These are phyloP conservation scores for Hyposoter didymator DNA, from an alignment of 2,888 invertebrate species.

Conservation along the genomic window DNA sequence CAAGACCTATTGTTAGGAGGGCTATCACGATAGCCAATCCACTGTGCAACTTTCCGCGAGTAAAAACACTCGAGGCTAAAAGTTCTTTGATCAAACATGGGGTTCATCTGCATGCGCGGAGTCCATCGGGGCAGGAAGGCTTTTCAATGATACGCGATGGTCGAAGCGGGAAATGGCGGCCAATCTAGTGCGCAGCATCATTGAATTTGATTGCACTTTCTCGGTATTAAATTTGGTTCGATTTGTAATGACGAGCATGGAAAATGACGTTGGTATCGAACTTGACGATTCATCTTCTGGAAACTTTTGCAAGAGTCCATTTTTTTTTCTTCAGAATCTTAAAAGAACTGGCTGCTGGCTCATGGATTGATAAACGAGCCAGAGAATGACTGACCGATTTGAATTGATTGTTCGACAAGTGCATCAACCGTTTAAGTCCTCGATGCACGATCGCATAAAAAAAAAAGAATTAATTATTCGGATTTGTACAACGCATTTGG, in stretches of 20 bases:
- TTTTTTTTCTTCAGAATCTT: too few relatives aligned
- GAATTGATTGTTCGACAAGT: too few relatives aligned
- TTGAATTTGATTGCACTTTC: background rate
- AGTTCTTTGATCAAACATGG: conserved; percentile 23
- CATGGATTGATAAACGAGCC: too few relatives aligned
- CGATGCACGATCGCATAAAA: background rate
- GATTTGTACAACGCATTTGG: background rate
- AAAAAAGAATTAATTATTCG: background rate
- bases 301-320: background rate
- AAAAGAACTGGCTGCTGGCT: too few relatives aligned
- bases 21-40: conserved; percentile 27
- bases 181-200: background rate
- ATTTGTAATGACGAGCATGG: background rate
- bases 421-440: background rate
- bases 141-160: conserved; percentile 27
- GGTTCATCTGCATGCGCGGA: conserved; percentile 8
- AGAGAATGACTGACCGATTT: too few relatives aligned
- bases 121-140: conserved; percentile 21
- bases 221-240: background rate
- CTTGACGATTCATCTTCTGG: background rate
- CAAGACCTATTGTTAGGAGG: conserved; percentile 30
- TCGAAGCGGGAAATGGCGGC: conserved; percentile 51
- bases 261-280: background rate
- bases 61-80: conserved; percentile 23
- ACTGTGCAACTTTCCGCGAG: conserved; percentile 28